A percentile compares a stretch with the other conserved stretches of the same genome.
These are phyloP conservation scores for Ochropleura plecta DNA, from an alignment of 2,888 invertebrate species.

Conservation along the genomic window DNA sequence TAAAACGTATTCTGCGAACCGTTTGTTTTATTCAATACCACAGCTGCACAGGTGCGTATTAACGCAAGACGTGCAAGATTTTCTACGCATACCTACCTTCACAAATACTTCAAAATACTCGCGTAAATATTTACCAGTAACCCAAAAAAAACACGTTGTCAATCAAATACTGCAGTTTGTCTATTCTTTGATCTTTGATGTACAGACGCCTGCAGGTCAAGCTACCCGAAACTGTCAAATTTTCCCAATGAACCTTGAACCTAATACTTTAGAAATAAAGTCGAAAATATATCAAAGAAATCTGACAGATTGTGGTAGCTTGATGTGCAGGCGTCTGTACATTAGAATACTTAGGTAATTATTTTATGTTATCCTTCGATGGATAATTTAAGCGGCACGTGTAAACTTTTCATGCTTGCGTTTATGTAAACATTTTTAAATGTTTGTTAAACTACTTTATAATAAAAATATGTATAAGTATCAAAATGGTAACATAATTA, in stretches of 20 bases:
- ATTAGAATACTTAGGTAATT: conserved; percentile 20
- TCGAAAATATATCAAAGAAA: no score
- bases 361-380: conserved; percentile 2
- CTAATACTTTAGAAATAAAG: no score
- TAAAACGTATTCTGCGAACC: conserved; percentile 1
- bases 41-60: conserved; percentile 53
- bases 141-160: conserved; percentile 27
- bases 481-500: no score
- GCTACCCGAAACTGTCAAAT: no score
- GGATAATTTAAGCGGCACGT: conserved; percentile 18
- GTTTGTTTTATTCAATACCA: conserved; percentile 53
- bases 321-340: no score
- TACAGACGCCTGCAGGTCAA: no score
- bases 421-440: not conserved
- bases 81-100: conserved; percentile 18
- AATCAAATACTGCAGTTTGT: conserved; percentile 14
- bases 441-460: not conserved
- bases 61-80: conserved; percentile 47
- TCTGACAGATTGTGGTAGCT: no score
- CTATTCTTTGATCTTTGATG: conserved; percentile 33
- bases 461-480: no score
- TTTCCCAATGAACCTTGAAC: no score
- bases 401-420: not conserved
- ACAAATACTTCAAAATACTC: not conserved
- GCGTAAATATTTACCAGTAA: conserved; percentile 23